Base-by-base conservation (phyloP, 2,888 invertebrate genomes). In the Syritta pipiens region DNA sequence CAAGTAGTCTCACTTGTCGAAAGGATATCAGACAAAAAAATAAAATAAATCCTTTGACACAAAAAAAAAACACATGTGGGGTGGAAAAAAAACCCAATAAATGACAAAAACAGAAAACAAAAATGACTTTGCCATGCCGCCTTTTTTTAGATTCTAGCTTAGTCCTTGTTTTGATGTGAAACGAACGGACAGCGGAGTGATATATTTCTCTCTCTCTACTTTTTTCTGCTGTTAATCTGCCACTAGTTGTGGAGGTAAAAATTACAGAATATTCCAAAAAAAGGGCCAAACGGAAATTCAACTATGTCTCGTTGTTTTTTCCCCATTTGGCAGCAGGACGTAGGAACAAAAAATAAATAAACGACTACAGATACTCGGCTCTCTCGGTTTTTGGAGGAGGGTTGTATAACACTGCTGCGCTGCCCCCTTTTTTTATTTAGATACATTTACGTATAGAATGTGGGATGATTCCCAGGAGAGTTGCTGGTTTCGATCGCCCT, bases 391-490 rank as follows among this genome's bases (percentile, higher is more conserved):
- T 71, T 62, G 53, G 44, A 17, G 60, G 37, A 63, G 71, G 71
- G 62, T 72, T 62, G 28, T 28, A n/a, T 9, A n/a, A n/a, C 9
- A 62, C 53, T 5, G 14, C 14, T 37, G 20, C 53, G 14, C 12
- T 20, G 46, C 53, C 63, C 71, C n/a, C n/a, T n/a, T n/a, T n/a
- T n/a, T n/a, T n/a, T n/a, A n/a, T 49, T 48, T 46, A 28, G 17
- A 42, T 46, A 46, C 35, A 7, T 37, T 57, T 59, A 22, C 20
- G 48, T 55, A 57, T 62, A 48, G 63, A 63, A 55, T 48, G 40
- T 55, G 53, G 55, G 71, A 48, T 55, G 53, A 63, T 72, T 63
- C 71, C 71, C 71, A 14, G 7, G 71, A 63, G 71, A 62, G 48
- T 62, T 44, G n/a, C 51, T 44, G 42, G 42, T 51, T 60, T 60